A percentile compares a stretch with the other conserved stretches of the same genome.
Evolutionary conservation across 1,140 invertebrate species (phyloP).

Genomic region (Augochlora pura): DNA sequence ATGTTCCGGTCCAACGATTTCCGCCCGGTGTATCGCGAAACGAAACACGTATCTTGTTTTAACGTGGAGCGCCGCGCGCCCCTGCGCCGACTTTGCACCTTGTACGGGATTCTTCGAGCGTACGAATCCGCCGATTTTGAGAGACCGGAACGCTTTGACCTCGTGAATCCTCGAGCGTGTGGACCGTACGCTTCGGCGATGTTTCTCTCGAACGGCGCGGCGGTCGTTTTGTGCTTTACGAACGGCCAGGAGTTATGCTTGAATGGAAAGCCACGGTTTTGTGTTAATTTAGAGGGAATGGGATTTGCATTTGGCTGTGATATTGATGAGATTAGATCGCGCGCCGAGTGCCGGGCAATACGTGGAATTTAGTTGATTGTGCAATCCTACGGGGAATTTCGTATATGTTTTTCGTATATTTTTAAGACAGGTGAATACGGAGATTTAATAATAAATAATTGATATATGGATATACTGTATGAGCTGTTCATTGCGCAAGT

Average conservation of each 20-base stretch:
- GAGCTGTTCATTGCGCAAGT: too few relatives aligned
- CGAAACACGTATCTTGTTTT: conserved; percentile 63
- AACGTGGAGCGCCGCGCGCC: conserved; percentile 24
- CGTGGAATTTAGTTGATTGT: too few relatives aligned
- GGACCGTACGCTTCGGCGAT: background rate
- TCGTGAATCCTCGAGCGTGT: background rate
- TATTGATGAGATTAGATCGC: too few relatives aligned
- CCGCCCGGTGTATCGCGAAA: conserved; percentile 38
- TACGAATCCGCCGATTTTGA: background rate
- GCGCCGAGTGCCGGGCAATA: background rate
- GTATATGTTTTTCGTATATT: too few relatives aligned
- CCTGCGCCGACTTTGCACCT: conserved; percentile 21
- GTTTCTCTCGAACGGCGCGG: background rate
- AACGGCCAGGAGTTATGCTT: background rate
- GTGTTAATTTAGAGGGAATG: background rate
- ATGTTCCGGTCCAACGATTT: conserved; percentile 43
- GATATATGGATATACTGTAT: too few relatives aligned
- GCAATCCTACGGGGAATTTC: too few relatives aligned
- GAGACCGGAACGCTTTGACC: background rate
- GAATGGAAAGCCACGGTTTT: background rate
- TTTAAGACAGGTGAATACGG: too few relatives aligned
- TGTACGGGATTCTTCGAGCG: background rate
- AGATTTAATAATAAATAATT: too few relatives aligned
- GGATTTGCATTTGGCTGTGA: too few relatives aligned
- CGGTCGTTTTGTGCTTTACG: background rate